Evolutionary conservation across 2,888 invertebrate species (phyloP), one percentile per base, ranked within the genome.

Genomic region (Spilosoma lubricipeda): DNA sequence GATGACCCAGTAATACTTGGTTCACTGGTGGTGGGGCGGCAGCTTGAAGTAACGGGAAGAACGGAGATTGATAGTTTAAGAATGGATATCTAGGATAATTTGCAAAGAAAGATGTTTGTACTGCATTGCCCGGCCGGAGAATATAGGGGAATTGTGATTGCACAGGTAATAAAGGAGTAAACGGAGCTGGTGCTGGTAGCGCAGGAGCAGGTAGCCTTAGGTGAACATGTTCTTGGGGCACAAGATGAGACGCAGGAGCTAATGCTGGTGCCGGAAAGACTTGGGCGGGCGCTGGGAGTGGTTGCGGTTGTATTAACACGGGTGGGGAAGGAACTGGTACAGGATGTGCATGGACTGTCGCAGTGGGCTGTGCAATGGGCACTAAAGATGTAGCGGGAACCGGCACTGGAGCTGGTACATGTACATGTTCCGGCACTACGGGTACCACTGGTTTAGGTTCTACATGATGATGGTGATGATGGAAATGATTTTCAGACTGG

Each of bases 381-480:
- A 90, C 81, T n/a, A 91, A 72, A 20, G 91, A 88, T n/a, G 89
- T 77, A 4, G 89, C 83, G 4, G 90, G 90, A 0, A 87, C 77
- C 0, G 87, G 87, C 0, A 86, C 83, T 7, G 80, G 78, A 9
- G 89, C 83, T 5, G 90, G 90, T 0, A 87, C 77, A 1, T 87
- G 87, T 0, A 87, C 85, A n/a, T 77, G 82, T 15, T 88, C 87
- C 0, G 91, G 91, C 0, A 90, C 80, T 8, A 93, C 87, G 2
- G 94, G 94, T 2, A 94, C 81, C 0, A 91, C 78, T 0, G 95
- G 95, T 59, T 89, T 90, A 27, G 94, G 93, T 3, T 90, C 87
- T 2, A 94, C 87, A 71, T 95, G 95, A 71, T 95, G 95, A 77
- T 95, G 95, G 73, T 95, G 95, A 78, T 95, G 95, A 77, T 95